Base-by-base conservation (phyloP, 2,888 invertebrate species). In the Cheilosia scutellata region DNA sequence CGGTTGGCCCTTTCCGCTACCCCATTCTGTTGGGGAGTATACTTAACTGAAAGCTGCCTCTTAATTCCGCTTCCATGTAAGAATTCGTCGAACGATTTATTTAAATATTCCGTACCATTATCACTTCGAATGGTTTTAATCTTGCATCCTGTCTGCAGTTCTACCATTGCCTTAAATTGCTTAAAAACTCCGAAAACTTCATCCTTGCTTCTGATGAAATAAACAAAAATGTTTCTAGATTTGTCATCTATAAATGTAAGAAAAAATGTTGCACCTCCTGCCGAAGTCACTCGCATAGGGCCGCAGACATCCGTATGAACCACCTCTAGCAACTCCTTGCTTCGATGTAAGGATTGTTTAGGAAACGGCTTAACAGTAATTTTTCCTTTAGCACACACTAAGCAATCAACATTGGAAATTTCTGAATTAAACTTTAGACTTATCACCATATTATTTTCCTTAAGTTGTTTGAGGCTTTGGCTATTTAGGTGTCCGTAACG, bases 11-110 rank as follows among this genome's bases (percentile, higher is more conserved):
- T 44, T 47, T 88, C 87, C 9, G 87, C 83, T 7, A 88, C 83
- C 3, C 87, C 87, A 44, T 88, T 88, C 53, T 87, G 80, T 49
- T 88, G 78, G 4, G 84, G 87, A 5, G 75, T 87, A 40, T 87
- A 70, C 16, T 58, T 49, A 1, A 75, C 70, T 0, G 75, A 66
- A 4, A 78, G 47, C 44, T 88, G 84, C 5, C 82, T 37, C 6
- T 44, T 71, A 7, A 84, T 88, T 9, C 87, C 82, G 13, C 53
- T 20, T 47, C 75, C 3, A 3, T 76, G 33, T 42, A 88, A 70
- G 53, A 65, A 86, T 11, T 60, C 20, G 6, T 55, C 57, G 44
- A 88, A 86, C 3, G 25, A 13, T 1, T 63, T 77, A 9, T 58
- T 79, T 4, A 87, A 40, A 70, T 82, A 88, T 44, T 88, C 87